These are phyloP conservation scores for Cephus nigrinus DNA, from an alignment of 2,888 invertebrate genomes.

Conservation along the genomic window DNA sequence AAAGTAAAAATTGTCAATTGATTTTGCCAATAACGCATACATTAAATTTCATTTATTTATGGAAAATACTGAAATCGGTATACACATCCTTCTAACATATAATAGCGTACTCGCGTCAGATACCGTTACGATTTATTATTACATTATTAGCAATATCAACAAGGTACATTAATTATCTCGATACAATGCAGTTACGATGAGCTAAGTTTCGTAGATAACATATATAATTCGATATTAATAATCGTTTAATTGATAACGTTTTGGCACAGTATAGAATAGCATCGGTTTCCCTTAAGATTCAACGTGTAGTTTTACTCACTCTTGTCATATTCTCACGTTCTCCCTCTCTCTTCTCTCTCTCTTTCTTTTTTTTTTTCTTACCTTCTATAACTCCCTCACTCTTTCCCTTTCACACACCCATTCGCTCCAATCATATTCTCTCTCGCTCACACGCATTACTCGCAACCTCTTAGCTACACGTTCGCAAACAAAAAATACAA, in stretches of 20 bases:
- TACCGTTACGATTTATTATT: slow-evolving; percentile 20
- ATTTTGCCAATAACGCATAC: background rate
- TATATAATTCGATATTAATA: background rate
- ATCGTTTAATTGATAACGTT: slow-evolving; percentile 43
- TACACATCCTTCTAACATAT: slow-evolving; percentile 42
- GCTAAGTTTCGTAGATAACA: background rate
- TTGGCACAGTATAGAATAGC: slow-evolving; percentile 55
- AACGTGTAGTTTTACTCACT: background rate
- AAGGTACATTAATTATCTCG: slow-evolving; percentile 8
- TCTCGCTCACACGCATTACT: slow-evolving; percentile 15
- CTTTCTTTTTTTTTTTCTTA: background rate
- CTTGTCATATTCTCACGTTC: background rate
- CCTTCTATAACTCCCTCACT: too few relatives aligned
- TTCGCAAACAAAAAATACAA: background rate
- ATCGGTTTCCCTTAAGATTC: slow-evolving; percentile 27
- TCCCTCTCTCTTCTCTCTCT: too few relatives aligned
- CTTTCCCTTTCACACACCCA: background rate
- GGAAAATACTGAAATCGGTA: slow-evolving; percentile 56
- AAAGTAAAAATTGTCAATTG: background rate
- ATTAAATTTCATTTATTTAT: slow-evolving; percentile 40
- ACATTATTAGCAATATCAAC: slow-evolving; percentile 21
- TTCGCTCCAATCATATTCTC: slow-evolving; percentile 8
- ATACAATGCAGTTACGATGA: slow-evolving; percentile 17
- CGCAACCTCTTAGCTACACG: background rate
- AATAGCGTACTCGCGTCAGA: slow-evolving; percentile 18